phyloP scores from a whole-genome alignment of 1,140 invertebrate genomes.

The Reticulitermes speratus region DNA sequence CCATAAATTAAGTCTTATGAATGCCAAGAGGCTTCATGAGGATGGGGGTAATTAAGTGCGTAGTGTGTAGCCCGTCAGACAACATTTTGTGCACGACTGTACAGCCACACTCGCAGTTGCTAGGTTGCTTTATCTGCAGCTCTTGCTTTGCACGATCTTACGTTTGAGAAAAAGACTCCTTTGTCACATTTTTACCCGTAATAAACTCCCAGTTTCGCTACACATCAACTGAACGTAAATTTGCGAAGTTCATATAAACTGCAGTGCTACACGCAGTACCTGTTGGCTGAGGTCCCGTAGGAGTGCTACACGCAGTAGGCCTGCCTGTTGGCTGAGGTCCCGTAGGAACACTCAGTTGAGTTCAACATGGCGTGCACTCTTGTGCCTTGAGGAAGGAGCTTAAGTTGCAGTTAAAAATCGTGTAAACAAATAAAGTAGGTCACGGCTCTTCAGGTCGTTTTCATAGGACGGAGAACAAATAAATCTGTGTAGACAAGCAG shows the following conservation, averaged over 20 bases:
- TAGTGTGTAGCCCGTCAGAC: too few relatives aligned
- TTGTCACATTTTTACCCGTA: not conserved
- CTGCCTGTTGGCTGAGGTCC: not conserved
- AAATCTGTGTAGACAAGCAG: too few relatives aligned
- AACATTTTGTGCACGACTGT: too few relatives aligned
- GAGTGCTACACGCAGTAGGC: not conserved
- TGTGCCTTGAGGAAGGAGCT: not conserved
- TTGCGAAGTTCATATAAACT: too few relatives aligned
- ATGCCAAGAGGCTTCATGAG: too few relatives aligned
- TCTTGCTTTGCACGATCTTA: not conserved
- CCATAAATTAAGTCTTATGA: too few relatives aligned
- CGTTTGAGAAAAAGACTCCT: not conserved
- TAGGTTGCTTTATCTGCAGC: not conserved
- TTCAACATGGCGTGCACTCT: not conserved
- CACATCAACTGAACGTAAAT: too few relatives aligned
- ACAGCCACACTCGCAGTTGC: too few relatives aligned
- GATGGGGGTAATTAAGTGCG: too few relatives aligned
- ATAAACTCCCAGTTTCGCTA: not conserved
- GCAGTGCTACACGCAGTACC: not conserved
- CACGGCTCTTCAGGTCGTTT: not conserved
- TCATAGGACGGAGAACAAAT: too few relatives aligned
- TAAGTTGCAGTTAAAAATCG: not conserved
- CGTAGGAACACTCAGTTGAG: not conserved
- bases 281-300: not conserved
- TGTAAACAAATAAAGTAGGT: not conserved